Evolutionary conservation across 2,888 invertebrate species (phyloP).

Genomic region (Aleiodes testaceus): DNA sequence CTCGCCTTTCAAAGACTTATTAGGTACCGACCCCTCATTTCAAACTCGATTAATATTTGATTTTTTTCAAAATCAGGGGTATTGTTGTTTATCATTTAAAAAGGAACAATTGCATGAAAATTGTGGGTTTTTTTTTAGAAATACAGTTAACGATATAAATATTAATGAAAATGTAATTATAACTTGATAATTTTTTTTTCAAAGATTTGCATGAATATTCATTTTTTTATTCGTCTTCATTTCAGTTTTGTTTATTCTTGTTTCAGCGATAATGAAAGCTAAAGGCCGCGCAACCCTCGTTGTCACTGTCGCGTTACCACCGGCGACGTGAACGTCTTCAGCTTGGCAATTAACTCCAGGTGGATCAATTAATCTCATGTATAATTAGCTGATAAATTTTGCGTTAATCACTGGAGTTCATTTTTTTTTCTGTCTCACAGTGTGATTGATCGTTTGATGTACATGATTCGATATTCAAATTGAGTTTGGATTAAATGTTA

Average conservation of each 20-base stretch:
- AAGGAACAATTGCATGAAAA: no score
- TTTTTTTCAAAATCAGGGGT: conserved; percentile 13
- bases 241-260: not conserved
- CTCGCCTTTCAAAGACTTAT: conserved; percentile 61
- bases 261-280: not conserved
- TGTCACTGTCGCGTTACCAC: conserved; percentile 30
- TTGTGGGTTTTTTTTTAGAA: not conserved
- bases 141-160: conserved; percentile 14
- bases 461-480: conserved; percentile 16
- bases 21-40: conserved; percentile 64
- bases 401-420: conserved; percentile 53
- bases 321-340: conserved; percentile 28
- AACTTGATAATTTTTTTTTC: conserved; percentile 41
- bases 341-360: conserved; percentile 46
- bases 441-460: conserved; percentile 35
- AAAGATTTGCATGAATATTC: conserved; percentile 1
- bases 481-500: not conserved
- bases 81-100: conserved; percentile 20
- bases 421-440: conserved; percentile 36
- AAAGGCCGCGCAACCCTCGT: conserved; percentile 18
- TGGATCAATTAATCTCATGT: conserved; percentile 57
- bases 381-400: conserved; percentile 66
- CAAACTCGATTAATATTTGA: conserved; percentile 55
- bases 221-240: not conserved
- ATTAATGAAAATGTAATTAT: conserved; percentile 42